Conservation (phyloP, 2,113 vertebrate species). For the Neolamprologus caudopunctatus region DNA sequence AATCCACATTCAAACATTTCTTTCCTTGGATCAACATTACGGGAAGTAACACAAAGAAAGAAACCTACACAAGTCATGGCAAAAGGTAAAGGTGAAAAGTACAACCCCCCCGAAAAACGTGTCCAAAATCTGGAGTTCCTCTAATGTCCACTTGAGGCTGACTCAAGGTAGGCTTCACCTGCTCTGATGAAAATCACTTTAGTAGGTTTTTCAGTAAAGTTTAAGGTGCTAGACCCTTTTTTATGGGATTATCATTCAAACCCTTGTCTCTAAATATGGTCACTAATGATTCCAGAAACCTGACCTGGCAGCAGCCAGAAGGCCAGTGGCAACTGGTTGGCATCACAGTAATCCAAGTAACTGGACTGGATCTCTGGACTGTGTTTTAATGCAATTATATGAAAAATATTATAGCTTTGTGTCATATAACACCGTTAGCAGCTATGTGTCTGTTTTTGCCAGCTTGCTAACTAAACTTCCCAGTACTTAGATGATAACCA, state of each 20-base stretch:
- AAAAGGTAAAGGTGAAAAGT: not conserved
- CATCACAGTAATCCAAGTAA: not conserved
- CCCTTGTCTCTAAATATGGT: not conserved
- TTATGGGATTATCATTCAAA: not conserved
- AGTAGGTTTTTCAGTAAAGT: not conserved
- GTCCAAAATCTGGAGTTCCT: not conserved
- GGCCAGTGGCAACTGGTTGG: not conserved
- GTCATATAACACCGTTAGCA: not conserved
- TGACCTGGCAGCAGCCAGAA: not conserved
- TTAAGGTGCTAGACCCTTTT: not conserved
- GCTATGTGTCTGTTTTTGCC: not conserved
- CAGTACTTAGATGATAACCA: not conserved
- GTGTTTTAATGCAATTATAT: not conserved
- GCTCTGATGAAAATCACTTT: not conserved
- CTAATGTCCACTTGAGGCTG: not conserved
- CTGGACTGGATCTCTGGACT: not conserved
- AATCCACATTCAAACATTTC: not conserved
- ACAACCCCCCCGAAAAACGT: not conserved
- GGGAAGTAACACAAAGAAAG: not conserved
- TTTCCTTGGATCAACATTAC: not conserved
- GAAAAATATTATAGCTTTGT: not conserved
- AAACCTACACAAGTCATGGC: not conserved
- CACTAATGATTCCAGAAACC: not conserved
- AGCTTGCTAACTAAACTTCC: not conserved
- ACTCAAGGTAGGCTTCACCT: not conserved